These are phyloP conservation scores for Scaptomyza flava DNA, from an alignment of 2,888 invertebrate species.

Conservation along the genomic window DNA sequence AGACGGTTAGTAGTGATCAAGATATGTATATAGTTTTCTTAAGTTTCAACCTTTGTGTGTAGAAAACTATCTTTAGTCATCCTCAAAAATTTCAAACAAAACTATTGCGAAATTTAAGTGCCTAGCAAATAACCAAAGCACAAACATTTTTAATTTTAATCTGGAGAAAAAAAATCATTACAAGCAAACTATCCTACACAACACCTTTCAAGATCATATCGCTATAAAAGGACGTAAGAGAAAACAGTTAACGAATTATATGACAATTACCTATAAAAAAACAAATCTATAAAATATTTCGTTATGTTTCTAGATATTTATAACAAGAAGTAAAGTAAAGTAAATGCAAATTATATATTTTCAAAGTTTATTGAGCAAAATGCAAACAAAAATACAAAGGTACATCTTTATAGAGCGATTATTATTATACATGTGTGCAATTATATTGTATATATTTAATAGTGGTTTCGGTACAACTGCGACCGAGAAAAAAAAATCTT, in stretches of 20 bases:
- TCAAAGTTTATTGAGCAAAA: constrained; percentile 65
- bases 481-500: constrained; percentile 26
- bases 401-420: constrained; percentile 58
- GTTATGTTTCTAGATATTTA: constrained; percentile 39
- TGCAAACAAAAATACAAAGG: constrained; percentile 48
- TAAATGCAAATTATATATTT: constrained; percentile 48
- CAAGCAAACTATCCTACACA: constrained; percentile 3
- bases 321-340: background rate
- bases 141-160: constrained; percentile 14
- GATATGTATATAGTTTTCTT: too few relatives aligned
- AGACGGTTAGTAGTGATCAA: too few relatives aligned
- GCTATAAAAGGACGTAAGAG: constrained; percentile 9
- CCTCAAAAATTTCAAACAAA: constrained; percentile 12
- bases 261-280: constrained; percentile 1
- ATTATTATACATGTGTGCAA: constrained; percentile 45
- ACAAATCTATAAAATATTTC: background rate
- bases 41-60: too few relatives aligned
- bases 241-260: constrained; percentile 9
- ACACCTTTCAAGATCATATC: constrained; percentile 26
- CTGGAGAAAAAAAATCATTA: constrained; percentile 11
- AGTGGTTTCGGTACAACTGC: constrained; percentile 36
- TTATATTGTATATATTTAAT: constrained; percentile 42
- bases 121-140: constrained; percentile 42
- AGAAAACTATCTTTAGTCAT: background rate
- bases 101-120: constrained; percentile 59